Percentiles rank a stretch among this genome's conserved stretches.
Evolutionary conservation across 2,797 vertebrate genomes (phyloP).

Genomic region (Parauchenoglanis punctatus): DNA sequence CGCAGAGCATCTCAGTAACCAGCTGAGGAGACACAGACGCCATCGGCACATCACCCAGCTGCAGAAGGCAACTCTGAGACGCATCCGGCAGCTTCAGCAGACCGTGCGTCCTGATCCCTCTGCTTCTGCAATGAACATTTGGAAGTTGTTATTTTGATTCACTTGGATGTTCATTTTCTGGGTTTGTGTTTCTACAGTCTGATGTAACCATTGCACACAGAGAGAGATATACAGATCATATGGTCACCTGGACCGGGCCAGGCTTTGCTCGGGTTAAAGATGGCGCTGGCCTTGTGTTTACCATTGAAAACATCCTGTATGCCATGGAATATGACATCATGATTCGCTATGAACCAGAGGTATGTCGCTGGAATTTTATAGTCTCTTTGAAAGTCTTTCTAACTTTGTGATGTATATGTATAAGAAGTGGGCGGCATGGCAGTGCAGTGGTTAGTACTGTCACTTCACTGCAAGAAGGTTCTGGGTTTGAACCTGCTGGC

Average conservation of each 20-base stretch:
- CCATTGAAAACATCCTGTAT: constrained; percentile 78
- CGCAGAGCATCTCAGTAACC: constrained; percentile 75
- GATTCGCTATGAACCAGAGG: constrained; percentile 87
- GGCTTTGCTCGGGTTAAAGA: constrained; percentile 84
- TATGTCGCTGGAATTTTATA: constrained; percentile 53
- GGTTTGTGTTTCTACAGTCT: constrained; percentile 67
- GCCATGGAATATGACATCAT: constrained; percentile 88
- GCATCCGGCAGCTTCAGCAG: constrained; percentile 79
- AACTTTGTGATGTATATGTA: neutral
- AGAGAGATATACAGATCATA: constrained; percentile 65
- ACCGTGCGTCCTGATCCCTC: constrained; percentile 68
- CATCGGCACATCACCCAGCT: constrained; percentile 72
- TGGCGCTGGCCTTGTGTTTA: constrained; percentile 84
- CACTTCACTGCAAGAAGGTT: too few relatives aligned
- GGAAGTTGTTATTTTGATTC: neutral
- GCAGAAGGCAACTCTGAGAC: constrained; percentile 70
- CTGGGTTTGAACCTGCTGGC: too few relatives aligned
- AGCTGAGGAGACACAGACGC: constrained; percentile 72
- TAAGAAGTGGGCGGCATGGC: too few relatives aligned
- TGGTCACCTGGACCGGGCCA: constrained; percentile 81
- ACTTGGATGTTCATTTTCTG: neutral
- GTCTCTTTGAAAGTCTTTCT: neutral
- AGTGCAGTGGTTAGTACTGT: too few relatives aligned
- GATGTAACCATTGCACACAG: constrained; percentile 74
- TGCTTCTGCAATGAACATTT: neutral